phyloP scores from a whole-genome alignment of 2,113 vertebrate genomes.

The Gallinago paraguaiae region DNA sequence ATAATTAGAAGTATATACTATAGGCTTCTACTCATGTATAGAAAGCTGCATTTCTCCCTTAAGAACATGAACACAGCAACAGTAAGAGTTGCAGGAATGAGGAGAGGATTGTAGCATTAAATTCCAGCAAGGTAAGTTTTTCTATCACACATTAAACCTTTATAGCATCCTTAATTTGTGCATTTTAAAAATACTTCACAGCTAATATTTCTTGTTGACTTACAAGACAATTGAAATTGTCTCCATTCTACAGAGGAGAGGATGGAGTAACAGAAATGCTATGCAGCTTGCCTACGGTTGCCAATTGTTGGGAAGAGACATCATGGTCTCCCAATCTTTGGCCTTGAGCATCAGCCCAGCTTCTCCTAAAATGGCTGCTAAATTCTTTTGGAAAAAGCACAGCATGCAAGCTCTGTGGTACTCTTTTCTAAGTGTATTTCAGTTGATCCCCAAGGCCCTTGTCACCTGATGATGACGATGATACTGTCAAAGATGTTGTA shows the following conservation, averaged over 20 bases:
- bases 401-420: neutral
- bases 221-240: neutral
- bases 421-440: neutral
- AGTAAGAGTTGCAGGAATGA: neutral
- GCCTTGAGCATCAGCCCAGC: neutral
- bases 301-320: neutral
- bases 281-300: neutral
- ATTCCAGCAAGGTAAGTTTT: neutral
- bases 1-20: neutral
- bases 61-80: neutral
- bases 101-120: neutral
- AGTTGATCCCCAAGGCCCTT: neutral
- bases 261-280: neutral
- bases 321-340: neutral
- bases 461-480: slow-evolving; percentile 97
- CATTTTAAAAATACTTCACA: neutral
- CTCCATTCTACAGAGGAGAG: neutral
- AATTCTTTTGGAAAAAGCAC: neutral
- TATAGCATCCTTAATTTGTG: neutral
- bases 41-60: neutral
- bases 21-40: neutral
- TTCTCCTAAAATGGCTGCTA: neutral
- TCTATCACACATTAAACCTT: neutral
- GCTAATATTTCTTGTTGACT: neutral
- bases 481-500: slow-evolving; percentile 97